These are phyloP conservation scores for Poeciliopsis infans DNA, from an alignment of 2,797 vertebrate species.

Conservation along the genomic window DNA sequence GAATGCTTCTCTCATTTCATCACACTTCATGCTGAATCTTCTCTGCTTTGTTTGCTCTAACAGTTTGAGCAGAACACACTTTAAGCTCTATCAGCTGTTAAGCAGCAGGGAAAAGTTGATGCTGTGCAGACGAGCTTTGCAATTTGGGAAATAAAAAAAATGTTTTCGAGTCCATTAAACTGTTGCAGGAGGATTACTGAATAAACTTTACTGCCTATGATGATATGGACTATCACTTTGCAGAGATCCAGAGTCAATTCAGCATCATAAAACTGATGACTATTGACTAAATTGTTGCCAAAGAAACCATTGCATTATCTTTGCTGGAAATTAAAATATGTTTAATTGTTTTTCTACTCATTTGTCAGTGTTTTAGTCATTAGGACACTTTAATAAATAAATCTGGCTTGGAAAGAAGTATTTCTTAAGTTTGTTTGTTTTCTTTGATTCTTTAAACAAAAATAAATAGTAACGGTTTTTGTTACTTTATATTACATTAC, in stretches of 20 bases:
- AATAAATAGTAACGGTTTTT: neutral
- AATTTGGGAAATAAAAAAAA: conserved; percentile 37
- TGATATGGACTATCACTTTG: neutral
- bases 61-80: conserved; percentile 17
- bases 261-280: neutral
- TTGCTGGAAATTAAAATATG: neutral
- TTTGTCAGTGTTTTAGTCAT: neutral
- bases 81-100: conserved; percentile 48
- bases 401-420: neutral
- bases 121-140: conserved; percentile 48
- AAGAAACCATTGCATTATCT: neutral
- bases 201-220: conserved; percentile 22
- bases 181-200: conserved; percentile 36
- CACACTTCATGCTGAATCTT: conserved; percentile 57
- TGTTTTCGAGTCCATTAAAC: conserved; percentile 35
- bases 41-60: conserved; percentile 46
- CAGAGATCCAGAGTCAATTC: conserved; percentile 2
- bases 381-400: neutral
- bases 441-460: neutral
- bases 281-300: neutral
- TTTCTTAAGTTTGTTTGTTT: neutral
- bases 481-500: neutral
- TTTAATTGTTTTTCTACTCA: neutral
- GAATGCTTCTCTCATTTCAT: conserved; percentile 64
- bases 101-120: conserved; percentile 47